Conservation (phyloP, 37 sponge, comb jelly and placozoan genomes). For the Hexactinellida sp. region DNA sequence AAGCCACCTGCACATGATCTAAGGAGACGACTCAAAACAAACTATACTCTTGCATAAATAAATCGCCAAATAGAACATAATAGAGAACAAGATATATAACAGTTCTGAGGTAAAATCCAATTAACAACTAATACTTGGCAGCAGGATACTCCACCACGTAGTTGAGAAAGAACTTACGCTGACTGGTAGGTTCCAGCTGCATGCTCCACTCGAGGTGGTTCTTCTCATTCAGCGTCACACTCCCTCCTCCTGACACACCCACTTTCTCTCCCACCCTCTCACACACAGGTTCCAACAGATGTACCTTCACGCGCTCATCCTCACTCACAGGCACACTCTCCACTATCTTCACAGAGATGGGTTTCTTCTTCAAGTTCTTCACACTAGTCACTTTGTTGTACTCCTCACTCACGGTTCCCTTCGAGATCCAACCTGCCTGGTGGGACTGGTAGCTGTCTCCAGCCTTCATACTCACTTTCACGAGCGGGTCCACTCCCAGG, state of each 20-base stretch:
- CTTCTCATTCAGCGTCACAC: constrained; percentile 8
- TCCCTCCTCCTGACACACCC: background rate
- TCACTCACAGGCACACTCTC: constrained; percentile 33
- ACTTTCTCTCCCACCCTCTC: background rate
- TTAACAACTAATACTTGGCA: background rate
- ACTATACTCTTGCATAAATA: too few relatives aligned
- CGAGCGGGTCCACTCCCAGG: constrained; percentile 25
- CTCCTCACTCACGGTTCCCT: background rate
- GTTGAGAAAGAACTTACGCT: background rate
- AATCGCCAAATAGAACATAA: too few relatives aligned
- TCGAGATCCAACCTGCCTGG: constrained; percentile 17
- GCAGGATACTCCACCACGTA: background rate
- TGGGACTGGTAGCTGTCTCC: constrained; percentile 22
- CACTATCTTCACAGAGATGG: constrained; percentile 18
- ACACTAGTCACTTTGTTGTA: constrained; percentile 10
- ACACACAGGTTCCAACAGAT: background rate
- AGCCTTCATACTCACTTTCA: constrained; percentile 14
- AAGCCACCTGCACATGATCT: too few relatives aligned
- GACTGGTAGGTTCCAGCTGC: background rate
- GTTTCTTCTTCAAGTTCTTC: constrained; percentile 26
- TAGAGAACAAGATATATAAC: too few relatives aligned
- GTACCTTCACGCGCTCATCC: constrained; percentile 43
- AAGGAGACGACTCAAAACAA: too few relatives aligned
- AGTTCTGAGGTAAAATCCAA: too few relatives aligned
- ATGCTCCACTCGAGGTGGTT: background rate